Evolutionary conservation across 30 jellyfish, hydroid and myxozoan genomes (phyloP).

Genomic region (Nemopilema nomurai): DNA sequence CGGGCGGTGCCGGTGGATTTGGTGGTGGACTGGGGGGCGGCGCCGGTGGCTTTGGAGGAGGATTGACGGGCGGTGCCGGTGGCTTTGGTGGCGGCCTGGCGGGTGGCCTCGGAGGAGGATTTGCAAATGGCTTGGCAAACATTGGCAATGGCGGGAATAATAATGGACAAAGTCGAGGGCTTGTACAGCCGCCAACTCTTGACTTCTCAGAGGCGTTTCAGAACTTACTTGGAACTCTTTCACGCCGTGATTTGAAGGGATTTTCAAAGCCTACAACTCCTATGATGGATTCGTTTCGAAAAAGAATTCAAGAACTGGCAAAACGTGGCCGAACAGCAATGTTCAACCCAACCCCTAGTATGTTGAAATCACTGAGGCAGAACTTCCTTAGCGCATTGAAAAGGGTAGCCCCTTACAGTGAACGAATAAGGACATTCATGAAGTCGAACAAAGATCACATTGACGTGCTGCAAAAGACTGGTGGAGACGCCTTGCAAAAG

Average conservation of each 20-base stretch:
- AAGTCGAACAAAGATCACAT: conserved; percentile 11
- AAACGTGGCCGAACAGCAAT: conserved; percentile 12
- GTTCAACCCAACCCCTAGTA: conserved; percentile 40
- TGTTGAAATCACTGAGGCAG: conserved; percentile 30
- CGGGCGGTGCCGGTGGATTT: conserved; percentile 53
- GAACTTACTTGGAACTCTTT: conserved; percentile 48
- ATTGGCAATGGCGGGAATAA: not conserved
- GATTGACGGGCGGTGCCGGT: conserved; percentile 42
- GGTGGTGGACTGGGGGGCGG: conserved; percentile 67
- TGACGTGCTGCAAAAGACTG: not conserved
- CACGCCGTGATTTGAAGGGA: conserved; percentile 62
- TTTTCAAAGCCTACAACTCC: not conserved
- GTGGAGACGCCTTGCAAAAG: not conserved
- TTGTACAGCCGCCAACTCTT: conserved; percentile 26
- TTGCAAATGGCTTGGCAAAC: conserved; percentile 1
- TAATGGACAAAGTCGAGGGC: conserved; percentile 37
- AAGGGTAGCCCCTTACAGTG: conserved; percentile 64
- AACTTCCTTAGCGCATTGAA: conserved; percentile 24
- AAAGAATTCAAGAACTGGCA: conserved; percentile 11
- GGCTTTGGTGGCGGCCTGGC: conserved; percentile 38
- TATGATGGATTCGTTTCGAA: conserved; percentile 5
- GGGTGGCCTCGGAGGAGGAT: conserved; percentile 44
- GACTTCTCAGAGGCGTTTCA: conserved; percentile 49
- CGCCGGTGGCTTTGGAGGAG: conserved; percentile 55
- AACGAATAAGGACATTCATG: conserved; percentile 24